Base-by-base conservation (phyloP, 2,888 invertebrate species). In the Cantharis lateralis region DNA sequence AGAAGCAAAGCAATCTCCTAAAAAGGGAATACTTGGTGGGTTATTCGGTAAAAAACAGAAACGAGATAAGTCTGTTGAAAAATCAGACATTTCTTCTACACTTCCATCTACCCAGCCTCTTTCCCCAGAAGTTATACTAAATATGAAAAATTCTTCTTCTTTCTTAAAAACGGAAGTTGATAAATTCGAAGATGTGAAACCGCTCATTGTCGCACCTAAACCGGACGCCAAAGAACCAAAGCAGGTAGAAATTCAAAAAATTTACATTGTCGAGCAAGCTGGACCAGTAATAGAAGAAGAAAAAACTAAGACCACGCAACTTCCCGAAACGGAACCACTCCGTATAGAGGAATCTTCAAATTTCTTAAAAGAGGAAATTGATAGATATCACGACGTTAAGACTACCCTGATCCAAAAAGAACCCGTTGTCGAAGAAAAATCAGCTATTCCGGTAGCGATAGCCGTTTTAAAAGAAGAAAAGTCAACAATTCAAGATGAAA, bases 61-160 rank as follows among this genome's bases (percentile, higher is more conserved):
- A 15, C 68, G 68, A 15, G 62, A 72, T 9, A 61, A 78, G 61
- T 16, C 48, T 28, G 20, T 75, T 20, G 24, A 70, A 18, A 13
- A 79, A 15, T 78, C 48, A 68, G 15, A 13, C 0, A 16, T 62
- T 16, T 13, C 48, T 5, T 71, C 63, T 10, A 77, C 84, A 61
- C 82, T 83, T 15, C 24, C 61, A 15, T 4, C 16, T 48, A 2
- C 3, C 0, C 13, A 20, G 7, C 15, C 26, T 2, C 63, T 74
- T 28, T 74, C 73, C n/a, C 80, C 84, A 71, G 79, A 82, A 61
- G 82, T 81, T 10, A 76, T 84, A 15, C 78, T 81, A 80, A 74
- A 83, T 32, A 86, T 86, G 82, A 84, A 83, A 10, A 82, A 84
- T 24, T 82, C 84, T 0, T 77, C 82, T 4, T 80, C 83, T 68